These are phyloP conservation scores for Salticus scenicus DNA, from an alignment of 2,888 invertebrate species.

Conservation along the genomic window DNA sequence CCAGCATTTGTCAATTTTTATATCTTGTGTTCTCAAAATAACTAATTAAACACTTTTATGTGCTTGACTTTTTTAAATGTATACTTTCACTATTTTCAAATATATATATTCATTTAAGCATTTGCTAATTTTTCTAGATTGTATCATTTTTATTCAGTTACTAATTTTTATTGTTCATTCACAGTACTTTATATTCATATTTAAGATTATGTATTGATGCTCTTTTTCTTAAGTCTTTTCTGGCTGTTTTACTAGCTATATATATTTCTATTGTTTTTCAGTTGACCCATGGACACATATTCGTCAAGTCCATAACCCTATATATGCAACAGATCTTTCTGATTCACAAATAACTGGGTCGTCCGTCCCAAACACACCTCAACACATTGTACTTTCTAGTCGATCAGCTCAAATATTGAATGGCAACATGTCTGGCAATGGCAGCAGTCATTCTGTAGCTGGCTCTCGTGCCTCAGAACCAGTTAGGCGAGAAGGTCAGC, in stretches of 20 bases:
- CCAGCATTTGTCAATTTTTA: too few relatives aligned
- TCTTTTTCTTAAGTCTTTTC: not conserved
- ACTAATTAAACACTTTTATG: too few relatives aligned
- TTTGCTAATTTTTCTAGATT: too few relatives aligned
- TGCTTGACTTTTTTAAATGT: too few relatives aligned
- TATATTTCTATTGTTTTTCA: constrained; percentile 17
- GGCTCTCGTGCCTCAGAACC: constrained; percentile 26
- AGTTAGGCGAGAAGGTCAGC: constrained; percentile 26
- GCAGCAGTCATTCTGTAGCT: constrained; percentile 35
- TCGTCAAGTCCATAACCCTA: constrained; percentile 71
- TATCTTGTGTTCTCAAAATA: too few relatives aligned
- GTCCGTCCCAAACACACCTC: constrained; percentile 68
- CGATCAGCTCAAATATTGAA: constrained; percentile 69
- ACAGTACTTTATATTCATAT: too few relatives aligned
- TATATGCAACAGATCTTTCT: constrained; percentile 68
- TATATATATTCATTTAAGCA: too few relatives aligned
- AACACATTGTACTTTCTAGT: constrained; percentile 58
- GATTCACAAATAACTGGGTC: constrained; percentile 55
- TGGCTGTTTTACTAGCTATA: not conserved
- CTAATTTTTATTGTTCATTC: too few relatives aligned
- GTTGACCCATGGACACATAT: constrained; percentile 71
- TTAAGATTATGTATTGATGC: too few relatives aligned
- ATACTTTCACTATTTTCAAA: too few relatives aligned
- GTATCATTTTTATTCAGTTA: too few relatives aligned
- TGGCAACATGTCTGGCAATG: constrained; percentile 64